Evolutionary conservation across 2,113 vertebrate species (phyloP).

Genomic region (Strix uralensis): DNA sequence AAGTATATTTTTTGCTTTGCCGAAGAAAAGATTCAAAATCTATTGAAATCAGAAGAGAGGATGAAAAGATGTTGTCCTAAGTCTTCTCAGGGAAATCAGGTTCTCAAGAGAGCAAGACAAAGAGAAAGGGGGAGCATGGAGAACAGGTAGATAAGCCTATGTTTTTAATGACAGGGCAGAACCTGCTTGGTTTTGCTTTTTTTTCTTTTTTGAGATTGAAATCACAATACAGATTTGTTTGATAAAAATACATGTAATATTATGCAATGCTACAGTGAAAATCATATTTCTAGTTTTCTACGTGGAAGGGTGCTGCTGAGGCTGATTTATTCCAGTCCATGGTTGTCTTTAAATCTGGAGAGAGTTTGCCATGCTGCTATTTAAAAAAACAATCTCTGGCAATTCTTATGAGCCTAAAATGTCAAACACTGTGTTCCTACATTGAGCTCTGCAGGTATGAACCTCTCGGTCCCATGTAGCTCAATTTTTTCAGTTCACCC

Average conservation of each 20-base stretch:
- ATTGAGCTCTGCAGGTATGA: not conserved
- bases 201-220: not conserved
- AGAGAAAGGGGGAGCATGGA: fast-evolving
- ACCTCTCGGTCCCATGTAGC: not conserved
- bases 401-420: not conserved
- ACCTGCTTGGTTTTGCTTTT: not conserved
- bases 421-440: not conserved
- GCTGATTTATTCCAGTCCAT: not conserved
- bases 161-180: not conserved
- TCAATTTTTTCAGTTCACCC: not conserved
- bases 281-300: not conserved
- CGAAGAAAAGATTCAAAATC: not conserved
- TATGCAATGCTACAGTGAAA: not conserved
- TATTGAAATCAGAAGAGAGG: not conserved
- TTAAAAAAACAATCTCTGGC: not conserved
- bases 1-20: not conserved
- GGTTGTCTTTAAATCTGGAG: not conserved
- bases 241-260: not conserved
- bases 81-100: not conserved
- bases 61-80: not conserved
- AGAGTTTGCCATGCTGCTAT: not conserved
- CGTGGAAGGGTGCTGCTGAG: not conserved
- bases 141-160: not conserved
- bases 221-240: not conserved
- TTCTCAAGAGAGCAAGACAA: not conserved